Conservation (phyloP, 2,888 invertebrate species). For the Metallyticus violacea region DNA sequence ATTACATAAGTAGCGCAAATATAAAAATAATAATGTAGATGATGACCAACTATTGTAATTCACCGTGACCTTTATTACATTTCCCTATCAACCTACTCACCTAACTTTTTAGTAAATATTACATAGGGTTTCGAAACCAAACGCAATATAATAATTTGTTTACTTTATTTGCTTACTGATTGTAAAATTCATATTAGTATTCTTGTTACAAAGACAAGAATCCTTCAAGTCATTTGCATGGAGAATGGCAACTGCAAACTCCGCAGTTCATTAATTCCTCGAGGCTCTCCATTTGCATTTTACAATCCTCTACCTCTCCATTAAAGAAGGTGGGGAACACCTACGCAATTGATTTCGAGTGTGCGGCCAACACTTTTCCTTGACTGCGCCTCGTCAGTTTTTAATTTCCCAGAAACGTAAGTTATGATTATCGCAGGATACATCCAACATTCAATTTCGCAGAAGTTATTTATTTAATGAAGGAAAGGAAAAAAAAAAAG, state of each 20-base stretch:
- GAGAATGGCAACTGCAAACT: background rate
- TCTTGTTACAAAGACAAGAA: background rate
- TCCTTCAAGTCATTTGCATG: background rate
- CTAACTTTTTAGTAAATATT: too few species aligned
- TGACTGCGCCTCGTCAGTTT: background rate
- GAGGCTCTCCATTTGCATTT: background rate
- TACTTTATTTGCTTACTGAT: background rate
- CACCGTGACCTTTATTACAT: too few species aligned
- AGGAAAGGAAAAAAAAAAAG: background rate
- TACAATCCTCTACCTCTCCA: background rate
- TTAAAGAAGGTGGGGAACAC: background rate
- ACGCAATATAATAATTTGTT: too few species aligned
- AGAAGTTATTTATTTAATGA: background rate
- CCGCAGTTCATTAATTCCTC: background rate
- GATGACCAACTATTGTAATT: too few species aligned
- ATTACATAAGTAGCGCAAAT: too few species aligned
- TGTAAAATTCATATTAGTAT: background rate
- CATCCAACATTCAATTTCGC: background rate
- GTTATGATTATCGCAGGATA: background rate
- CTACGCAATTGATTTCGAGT: background rate
- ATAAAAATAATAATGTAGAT: too few species aligned
- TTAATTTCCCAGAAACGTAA: background rate
- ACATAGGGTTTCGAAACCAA: too few species aligned
- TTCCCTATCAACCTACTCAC: too few species aligned
- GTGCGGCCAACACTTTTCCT: too few species aligned